phyloP scores from a whole-genome alignment of 2,797 vertebrate genomes.

The Neosilurus hyrtlii region DNA sequence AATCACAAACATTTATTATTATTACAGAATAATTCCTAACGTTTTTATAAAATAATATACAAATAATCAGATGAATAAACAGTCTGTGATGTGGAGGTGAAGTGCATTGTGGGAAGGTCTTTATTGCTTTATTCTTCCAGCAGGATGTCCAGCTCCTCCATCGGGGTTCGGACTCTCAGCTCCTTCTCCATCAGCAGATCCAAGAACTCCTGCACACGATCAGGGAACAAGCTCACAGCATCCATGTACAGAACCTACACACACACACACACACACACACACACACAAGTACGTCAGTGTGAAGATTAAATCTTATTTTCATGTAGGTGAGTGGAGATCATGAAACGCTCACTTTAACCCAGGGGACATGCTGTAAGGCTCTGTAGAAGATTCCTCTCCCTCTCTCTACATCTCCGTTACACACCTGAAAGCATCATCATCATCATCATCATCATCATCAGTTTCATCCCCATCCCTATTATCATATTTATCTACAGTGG shows the following conservation, averaged over 20 bases:
- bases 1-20: too few species aligned
- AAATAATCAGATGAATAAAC: not conserved
- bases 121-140: constrained; percentile 72
- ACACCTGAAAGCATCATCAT: constrained; percentile 78
- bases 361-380: constrained; percentile 92
- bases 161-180: constrained; percentile 74
- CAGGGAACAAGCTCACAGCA: constrained; percentile 76
- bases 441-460: constrained; percentile 18
- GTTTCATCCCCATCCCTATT: not conserved
- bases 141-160: constrained; percentile 82
- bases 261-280: constrained; percentile 21
- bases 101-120: constrained; percentile 12
- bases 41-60: not conserved
- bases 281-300: not conserved
- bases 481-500: not conserved
- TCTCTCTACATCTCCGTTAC: constrained; percentile 81
- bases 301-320: not conserved
- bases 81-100: not conserved
- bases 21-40: too few species aligned
- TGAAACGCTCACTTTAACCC: constrained; percentile 84
- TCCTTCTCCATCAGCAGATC: constrained; percentile 86
- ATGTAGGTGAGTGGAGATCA: not conserved
- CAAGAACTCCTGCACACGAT: constrained; percentile 74
- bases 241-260: constrained; percentile 79
- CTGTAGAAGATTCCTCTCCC: constrained; percentile 91